Conservation (phyloP, 2,888 invertebrate species). For the Barypeithes pellucidus region DNA sequence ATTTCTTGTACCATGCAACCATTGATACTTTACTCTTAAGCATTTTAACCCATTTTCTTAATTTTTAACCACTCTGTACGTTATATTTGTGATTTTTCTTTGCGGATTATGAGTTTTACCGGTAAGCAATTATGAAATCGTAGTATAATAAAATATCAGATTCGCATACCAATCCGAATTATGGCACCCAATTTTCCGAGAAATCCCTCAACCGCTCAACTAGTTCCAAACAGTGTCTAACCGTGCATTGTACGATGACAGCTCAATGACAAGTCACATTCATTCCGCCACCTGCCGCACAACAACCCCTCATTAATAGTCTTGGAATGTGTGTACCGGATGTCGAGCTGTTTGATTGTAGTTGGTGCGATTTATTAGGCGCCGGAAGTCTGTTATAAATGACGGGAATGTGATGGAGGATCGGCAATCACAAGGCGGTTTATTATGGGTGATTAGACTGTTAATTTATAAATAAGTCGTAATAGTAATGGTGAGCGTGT, state of each 20-base stretch:
- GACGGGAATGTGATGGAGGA: background rate
- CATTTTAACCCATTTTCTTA: too few relatives aligned
- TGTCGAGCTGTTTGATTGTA: conserved; percentile 5
- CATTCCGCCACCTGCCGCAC: conserved; percentile 32
- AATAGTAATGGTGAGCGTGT: too few relatives aligned
- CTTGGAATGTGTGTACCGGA: conserved; percentile 19
- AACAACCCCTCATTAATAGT: conserved; percentile 35
- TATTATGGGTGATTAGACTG: too few relatives aligned
- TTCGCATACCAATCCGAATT: background rate
- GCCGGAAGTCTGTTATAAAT: background rate
- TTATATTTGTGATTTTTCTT: too few relatives aligned
- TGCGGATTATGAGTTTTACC: too few relatives aligned
- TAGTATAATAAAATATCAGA: too few relatives aligned
- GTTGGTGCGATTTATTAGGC: conserved; percentile 9
- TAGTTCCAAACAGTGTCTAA: conserved; percentile 18
- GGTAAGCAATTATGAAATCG: too few relatives aligned
- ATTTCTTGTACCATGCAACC: too few relatives aligned
- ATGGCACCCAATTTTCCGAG: background rate
- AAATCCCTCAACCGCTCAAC: background rate
- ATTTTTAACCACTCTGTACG: too few relatives aligned
- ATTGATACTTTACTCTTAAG: too few relatives aligned
- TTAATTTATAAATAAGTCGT: too few relatives aligned
- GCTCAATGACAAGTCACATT: conserved; percentile 17
- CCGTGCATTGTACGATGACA: conserved; percentile 18
- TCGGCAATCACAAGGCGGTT: too few relatives aligned